phyloP scores from a whole-genome alignment of 2,888 invertebrate species.

The Gymnoscelis rufifasciata region DNA sequence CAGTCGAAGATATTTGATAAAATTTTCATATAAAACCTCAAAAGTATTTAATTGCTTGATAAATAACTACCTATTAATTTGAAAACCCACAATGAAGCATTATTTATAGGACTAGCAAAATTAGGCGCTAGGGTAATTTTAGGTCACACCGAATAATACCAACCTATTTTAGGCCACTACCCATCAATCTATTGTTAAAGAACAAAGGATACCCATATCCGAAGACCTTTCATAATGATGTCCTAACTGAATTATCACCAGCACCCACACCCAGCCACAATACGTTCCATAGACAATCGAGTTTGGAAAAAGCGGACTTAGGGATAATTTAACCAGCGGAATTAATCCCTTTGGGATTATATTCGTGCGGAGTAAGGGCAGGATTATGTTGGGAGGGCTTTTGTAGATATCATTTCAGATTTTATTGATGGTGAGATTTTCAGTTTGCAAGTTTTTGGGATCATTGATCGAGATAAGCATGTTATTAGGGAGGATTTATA shows the following conservation, averaged over 20 bases:
- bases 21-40: too few species aligned
- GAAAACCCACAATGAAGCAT: too few species aligned
- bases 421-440: slow-evolving; percentile 4
- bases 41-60: too few species aligned
- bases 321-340: slow-evolving; percentile 45
- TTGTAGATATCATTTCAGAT: slow-evolving; percentile 11
- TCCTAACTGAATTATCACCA: slow-evolving; percentile 1
- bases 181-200: neutral
- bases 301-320: slow-evolving; percentile 32
- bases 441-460: neutral
- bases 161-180: neutral
- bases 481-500: too few species aligned
- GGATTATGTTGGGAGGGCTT: slow-evolving; percentile 22
- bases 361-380: slow-evolving; percentile 32
- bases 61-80: too few species aligned
- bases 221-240: slow-evolving; percentile 1
- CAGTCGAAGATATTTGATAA: too few species aligned
- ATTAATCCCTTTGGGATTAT: slow-evolving; percentile 49
- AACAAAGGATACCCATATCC: neutral
- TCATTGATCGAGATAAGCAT: neutral
- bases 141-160: neutral
- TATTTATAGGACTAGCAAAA: too few species aligned
- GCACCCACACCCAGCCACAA: slow-evolving; percentile 11
- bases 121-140: neutral
- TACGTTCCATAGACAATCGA: slow-evolving; percentile 22